Conservation (phyloP, 2,888 invertebrate species). For the Sturmia bella region DNA sequence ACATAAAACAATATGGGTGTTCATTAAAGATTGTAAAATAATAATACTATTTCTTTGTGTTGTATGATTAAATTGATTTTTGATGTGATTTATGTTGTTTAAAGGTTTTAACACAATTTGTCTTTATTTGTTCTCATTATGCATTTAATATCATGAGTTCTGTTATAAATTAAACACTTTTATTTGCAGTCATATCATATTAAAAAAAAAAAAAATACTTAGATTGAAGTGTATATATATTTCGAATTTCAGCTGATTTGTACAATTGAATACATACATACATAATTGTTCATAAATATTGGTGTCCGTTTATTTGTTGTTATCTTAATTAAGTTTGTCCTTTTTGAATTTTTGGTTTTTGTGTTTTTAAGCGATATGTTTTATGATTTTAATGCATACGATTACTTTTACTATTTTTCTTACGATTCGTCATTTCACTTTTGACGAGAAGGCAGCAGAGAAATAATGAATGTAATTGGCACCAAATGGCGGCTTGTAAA, state of each 20-base stretch:
- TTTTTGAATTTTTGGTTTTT: constrained; percentile 25
- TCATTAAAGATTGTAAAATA: constrained; percentile 35
- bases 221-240: constrained; percentile 50
- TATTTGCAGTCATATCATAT: constrained; percentile 11
- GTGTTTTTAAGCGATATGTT: neutral
- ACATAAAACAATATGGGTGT: constrained; percentile 26
- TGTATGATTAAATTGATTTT: constrained; percentile 51
- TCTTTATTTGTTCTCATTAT: constrained; percentile 32
- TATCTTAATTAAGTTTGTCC: neutral
- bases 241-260: constrained; percentile 18
- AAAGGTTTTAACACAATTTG: constrained; percentile 7
- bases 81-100: constrained; percentile 54
- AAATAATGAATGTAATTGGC: constrained; percentile 26
- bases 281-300: constrained; percentile 31
- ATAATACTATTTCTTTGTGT: constrained; percentile 46
- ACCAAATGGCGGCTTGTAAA: constrained; percentile 47
- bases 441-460: neutral
- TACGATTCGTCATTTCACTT: neutral
- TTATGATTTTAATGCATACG: neutral
- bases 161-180: constrained; percentile 3
- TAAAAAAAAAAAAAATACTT: neutral
- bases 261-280: constrained; percentile 30
- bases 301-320: constrained; percentile 44
- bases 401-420: constrained; percentile 27
- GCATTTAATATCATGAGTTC: constrained; percentile 6